phyloP scores from a whole-genome alignment of 2,888 invertebrate genomes.

The Adela reaumurella region DNA sequence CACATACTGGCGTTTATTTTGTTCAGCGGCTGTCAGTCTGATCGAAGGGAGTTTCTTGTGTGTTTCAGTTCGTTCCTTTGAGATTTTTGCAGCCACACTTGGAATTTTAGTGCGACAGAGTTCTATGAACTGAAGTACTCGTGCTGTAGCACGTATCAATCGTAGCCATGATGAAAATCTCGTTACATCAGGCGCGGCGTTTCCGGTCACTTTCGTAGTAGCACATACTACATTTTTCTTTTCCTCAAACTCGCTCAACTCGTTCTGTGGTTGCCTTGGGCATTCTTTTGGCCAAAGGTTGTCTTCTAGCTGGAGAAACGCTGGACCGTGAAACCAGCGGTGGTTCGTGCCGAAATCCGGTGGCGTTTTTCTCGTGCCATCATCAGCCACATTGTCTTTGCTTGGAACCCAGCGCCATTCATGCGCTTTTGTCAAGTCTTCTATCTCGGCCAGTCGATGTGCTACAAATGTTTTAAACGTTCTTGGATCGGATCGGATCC shows the following conservation, averaged over 20 bases:
- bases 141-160: not conserved
- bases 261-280: not conserved
- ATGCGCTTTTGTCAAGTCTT: conserved; percentile 6
- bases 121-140: not conserved
- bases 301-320: conserved; percentile 4
- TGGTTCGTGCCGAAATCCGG: not conserved
- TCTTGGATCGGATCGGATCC: conserved; percentile 11
- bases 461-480: conserved; percentile 9
- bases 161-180: not conserved
- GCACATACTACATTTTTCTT: not conserved
- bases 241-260: not conserved
- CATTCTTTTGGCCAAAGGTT: conserved; percentile 3
- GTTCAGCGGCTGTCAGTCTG: not conserved
- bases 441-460: conserved; percentile 12
- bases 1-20: not conserved
- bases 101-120: not conserved
- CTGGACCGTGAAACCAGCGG: conserved; percentile 8
- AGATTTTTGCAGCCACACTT: not conserved
- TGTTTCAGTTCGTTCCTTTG: not conserved
- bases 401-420: conserved; percentile 9
- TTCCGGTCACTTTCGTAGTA: too few relatives aligned
- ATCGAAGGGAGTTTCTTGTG: not conserved
- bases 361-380: conserved; percentile 5
- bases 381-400: conserved; percentile 8
- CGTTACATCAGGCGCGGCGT: not conserved